Evolutionary conservation across 2,888 invertebrate genomes (phyloP).

Genomic region (Lepeophtheirus nordmannii): DNA sequence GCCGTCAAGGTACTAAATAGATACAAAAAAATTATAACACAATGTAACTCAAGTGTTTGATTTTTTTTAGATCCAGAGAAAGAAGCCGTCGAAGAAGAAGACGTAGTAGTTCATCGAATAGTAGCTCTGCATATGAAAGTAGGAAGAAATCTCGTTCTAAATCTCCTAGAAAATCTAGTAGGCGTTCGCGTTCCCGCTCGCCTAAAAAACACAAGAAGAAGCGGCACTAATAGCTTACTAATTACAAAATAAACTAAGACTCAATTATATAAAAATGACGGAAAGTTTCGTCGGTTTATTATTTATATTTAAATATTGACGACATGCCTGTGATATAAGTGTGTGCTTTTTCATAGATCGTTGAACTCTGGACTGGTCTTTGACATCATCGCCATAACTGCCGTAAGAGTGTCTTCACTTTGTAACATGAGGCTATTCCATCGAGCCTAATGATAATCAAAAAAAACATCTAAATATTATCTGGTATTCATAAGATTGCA

Average conservation of each 20-base stretch:
- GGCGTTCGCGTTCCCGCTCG: constrained; percentile 25
- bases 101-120: not conserved
- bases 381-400: constrained; percentile 55
- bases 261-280: no score
- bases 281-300: no score
- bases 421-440: constrained; percentile 74
- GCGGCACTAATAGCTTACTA: not conserved
- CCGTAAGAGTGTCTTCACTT: constrained; percentile 70
- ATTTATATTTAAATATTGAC: no score
- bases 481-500: not conserved
- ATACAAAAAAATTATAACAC: not conserved
- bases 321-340: no score
- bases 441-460: constrained; percentile 45
- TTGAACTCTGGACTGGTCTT: constrained; percentile 41
- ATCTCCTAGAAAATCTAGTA: not conserved
- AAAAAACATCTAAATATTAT: constrained; percentile 3
- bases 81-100: constrained; percentile 11
- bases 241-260: no score
- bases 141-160: constrained; percentile 24
- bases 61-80: constrained; percentile 10
- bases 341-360: not conserved
- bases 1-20: not conserved
- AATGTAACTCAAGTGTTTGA: not conserved
- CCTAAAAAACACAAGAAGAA: constrained; percentile 25
- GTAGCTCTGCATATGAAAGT: not conserved